Base-by-base conservation (phyloP, 2,888 invertebrate genomes). In the Oasisia sp. region DNA sequence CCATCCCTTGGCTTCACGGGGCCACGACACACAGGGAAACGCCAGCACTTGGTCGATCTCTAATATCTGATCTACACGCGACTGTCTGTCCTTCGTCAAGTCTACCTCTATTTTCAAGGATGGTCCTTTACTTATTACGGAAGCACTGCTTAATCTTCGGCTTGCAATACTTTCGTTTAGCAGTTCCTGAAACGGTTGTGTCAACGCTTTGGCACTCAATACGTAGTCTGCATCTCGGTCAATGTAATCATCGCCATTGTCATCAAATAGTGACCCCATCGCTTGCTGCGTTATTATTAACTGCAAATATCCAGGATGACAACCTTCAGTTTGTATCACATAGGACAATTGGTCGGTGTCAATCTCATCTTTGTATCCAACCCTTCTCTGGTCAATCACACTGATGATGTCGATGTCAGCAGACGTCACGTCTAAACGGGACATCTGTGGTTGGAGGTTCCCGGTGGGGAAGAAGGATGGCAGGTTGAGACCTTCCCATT, bases 1-100 rank as follows among this genome's bases (percentile, higher is more conserved):
- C 74, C 74, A 74, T 7, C 27, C 74, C 74, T 74, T n/a, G n/a
- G 74, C 74, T 27, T 74, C 74, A 7, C 74, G 19, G 12, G 95
- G 95, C 95, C 95, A 95, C 32, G 91, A 58, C 32, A 93, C 93
- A 92, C 94, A 94, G 8, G 92, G 91, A 38, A 95, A 92, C 1
- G 91, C 90, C 32, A 92, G 32, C 11, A 92, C 92, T 11, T n/a
- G n/a, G 90, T 92, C 32, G n/a, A 74, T 44, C 38, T 50, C 32
- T 19, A 32, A 50, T 32, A 45, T 50, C 91, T 27, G 44, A 12
- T 74, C 7, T 5, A 27, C 5, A n/a, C 0, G n/a, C 74, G 14
- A 27, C n/a, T 19, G 7, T 74, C 27, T 19, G 74, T 74, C n/a
- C 74, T 74, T 74, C 74, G 7, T 14, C 74, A 74, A 74, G n/a